Conservation (phyloP, 92 coral and sea anemone genomes). For the Epizoanthus scotinus region DNA sequence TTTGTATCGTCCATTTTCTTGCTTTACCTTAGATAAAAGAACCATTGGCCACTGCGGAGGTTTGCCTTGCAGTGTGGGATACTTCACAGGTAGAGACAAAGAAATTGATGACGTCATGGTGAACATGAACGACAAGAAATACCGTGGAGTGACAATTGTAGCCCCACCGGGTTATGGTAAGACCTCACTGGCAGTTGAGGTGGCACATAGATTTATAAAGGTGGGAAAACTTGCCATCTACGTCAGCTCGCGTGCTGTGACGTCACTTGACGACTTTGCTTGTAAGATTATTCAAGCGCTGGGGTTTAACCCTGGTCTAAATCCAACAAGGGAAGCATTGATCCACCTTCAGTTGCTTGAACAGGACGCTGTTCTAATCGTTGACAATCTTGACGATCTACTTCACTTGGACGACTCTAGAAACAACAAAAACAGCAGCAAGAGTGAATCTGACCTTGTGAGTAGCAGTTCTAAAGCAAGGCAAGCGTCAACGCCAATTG, state of each 20-base stretch:
- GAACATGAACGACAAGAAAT: conserved; percentile 8
- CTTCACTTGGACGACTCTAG: conserved; percentile 15
- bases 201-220: conserved; percentile 23
- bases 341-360: conserved; percentile 8
- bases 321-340: conserved; percentile 21
- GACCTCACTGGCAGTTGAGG: conserved; percentile 43
- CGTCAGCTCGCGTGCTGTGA: conserved; percentile 41
- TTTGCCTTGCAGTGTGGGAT: background rate
- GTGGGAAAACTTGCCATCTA: conserved; percentile 34
- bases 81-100: conserved; percentile 17
- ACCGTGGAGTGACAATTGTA: background rate
- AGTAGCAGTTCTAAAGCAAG: background rate
- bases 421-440: background rate
- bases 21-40: too few species aligned
- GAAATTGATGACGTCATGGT: background rate
- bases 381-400: conserved; percentile 52
- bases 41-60: background rate
- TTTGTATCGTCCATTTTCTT: too few species aligned
- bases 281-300: conserved; percentile 43
- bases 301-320: conserved; percentile 11
- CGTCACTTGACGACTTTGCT: conserved; percentile 39
- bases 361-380: conserved; percentile 25
- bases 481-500: background rate
- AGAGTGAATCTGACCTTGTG: background rate
- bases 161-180: conserved; percentile 52